Base-by-base conservation (phyloP, 2,113 vertebrate genomes). In the Colinus virginianus region DNA sequence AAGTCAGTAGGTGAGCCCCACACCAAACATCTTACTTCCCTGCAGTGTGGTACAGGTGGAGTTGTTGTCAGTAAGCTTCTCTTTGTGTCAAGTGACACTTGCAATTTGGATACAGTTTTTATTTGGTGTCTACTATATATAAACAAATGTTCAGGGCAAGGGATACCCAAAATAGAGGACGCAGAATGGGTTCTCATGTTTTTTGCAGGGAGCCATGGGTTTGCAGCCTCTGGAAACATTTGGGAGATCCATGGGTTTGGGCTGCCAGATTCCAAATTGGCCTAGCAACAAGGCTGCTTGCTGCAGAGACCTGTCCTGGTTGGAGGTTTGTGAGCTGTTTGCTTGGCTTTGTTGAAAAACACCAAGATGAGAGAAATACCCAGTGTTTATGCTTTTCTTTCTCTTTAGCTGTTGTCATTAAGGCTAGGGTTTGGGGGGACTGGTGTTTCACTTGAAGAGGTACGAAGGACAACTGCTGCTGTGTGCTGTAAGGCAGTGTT, bases 191-290 rank as follows among this genome's bases (percentile, higher is more conserved):
- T 74, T 78, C 34, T 75, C 38, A 17, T 82, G n/a, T 45, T 8
- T 69, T 95, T 79, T 58, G 51, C 53, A 58, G 48, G 76, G 72
- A 91, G 40, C 38, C 0, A 0, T 0, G 0, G 38, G 36, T 34
- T 46, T 80, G 61, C 61, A 80, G 67, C 72, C 38, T 86, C 82
- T 42, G 43, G 90, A 87, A 93, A 93, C 92, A 75, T 83, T 79
- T 86, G 92, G 88, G 91, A 79, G 93, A 16, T 25, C 25, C 25
- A 87, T 2, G 6, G 66, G 53, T 91, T 89, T 36, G 58, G 75
- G 75, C 75, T 96, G 95, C 91, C 86, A 95, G 92, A 67, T 13
- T 88, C 68, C 90, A 94, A 82, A 85, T 83, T 79, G 83, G 64
- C 90, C 56, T 88, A 91, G 72, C 88, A 94, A 84, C 90, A 30